phyloP scores from a whole-genome alignment of 1,140 invertebrate species.

The Drosophila pruinosa region DNA sequence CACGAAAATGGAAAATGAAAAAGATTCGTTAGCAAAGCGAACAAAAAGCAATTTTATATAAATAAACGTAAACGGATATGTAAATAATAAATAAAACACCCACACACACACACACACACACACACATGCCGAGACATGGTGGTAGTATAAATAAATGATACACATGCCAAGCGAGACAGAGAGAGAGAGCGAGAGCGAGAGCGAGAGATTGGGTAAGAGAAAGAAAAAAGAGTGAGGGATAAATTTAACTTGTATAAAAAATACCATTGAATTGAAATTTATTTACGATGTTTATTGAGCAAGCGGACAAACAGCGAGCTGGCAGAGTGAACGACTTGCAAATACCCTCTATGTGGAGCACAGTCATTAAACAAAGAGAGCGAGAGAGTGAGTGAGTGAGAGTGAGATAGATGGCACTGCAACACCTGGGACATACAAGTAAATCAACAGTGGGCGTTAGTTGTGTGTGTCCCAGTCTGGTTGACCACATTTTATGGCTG shows the following conservation, averaged over 20 bases:
- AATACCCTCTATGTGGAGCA: constrained; percentile 23
- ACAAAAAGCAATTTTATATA: constrained; percentile 53
- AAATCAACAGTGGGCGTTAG: constrained; percentile 27
- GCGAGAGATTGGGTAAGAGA: background rate
- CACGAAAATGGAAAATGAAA: constrained; percentile 30
- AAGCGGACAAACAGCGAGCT: constrained; percentile 8
- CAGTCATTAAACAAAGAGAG: background rate
- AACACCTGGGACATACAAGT: background rate
- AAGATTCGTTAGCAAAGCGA: constrained; percentile 37
- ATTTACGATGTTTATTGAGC: constrained; percentile 53
- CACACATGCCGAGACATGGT: background rate
- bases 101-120: constrained; percentile 15
- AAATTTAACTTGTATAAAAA: constrained; percentile 37
- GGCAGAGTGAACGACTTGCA: constrained; percentile 2
- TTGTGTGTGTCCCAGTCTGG: background rate
- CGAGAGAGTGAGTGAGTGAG: background rate
- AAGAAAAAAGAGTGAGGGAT: background rate
- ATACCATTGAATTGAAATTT: constrained; percentile 48
- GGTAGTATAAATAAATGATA: constrained; percentile 45
- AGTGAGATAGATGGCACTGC: background rate
- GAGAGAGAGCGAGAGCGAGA: background rate
- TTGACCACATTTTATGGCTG: constrained; percentile 44
- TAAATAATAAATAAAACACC: constrained; percentile 57
- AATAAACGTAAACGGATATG: constrained; percentile 56
- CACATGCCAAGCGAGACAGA: background rate